A percentile compares a stretch with the other conserved stretches of the same genome.
Conservation (phyloP, 2,888 invertebrate genomes). For the Phlogophora meticulosa region DNA sequence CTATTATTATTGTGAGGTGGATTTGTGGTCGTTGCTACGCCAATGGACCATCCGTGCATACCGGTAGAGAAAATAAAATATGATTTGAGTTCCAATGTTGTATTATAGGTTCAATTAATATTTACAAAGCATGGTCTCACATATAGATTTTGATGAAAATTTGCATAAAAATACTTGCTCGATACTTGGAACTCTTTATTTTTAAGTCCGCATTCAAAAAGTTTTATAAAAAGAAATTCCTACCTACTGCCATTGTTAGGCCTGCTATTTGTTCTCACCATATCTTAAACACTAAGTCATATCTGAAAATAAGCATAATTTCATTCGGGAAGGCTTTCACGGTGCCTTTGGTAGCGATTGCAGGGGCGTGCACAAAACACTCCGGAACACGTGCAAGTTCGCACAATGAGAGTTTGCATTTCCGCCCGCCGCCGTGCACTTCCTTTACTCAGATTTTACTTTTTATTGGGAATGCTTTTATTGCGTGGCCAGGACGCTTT, state of each 20-base stretch:
- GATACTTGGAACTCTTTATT: not conserved
- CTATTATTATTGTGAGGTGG: conserved; percentile 77
- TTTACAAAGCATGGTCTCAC: not conserved
- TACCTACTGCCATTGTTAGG: conserved; percentile 16
- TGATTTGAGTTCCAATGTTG: not conserved
- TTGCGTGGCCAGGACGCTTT: conserved; percentile 86
- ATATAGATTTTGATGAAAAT: not conserved
- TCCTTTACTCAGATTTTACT: conserved; percentile 89
- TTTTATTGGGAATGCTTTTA: conserved; percentile 87
- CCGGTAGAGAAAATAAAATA: conserved; percentile 12
- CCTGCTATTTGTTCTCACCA: conserved; percentile 19
- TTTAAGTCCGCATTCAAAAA: not conserved
- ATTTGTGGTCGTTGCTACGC: conserved; percentile 77
- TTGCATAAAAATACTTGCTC: not conserved
- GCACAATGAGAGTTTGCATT: conserved; percentile 91
- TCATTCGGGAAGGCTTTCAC: conserved; percentile 78
- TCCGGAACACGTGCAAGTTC: conserved; percentile 90
- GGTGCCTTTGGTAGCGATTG: conserved; percentile 75
- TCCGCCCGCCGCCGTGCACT: conserved; percentile 90
- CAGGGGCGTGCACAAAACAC: conserved; percentile 86
- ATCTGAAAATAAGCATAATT: conserved; percentile 79
- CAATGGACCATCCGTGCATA: conserved; percentile 50
- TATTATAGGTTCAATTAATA: not conserved
- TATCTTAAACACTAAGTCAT: conserved; percentile 41
- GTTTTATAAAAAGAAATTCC: not conserved